These are phyloP conservation scores for Zoanthus sansibaricus DNA, from an alignment of 92 coral and sea anemone genomes.

Conservation along the genomic window DNA sequence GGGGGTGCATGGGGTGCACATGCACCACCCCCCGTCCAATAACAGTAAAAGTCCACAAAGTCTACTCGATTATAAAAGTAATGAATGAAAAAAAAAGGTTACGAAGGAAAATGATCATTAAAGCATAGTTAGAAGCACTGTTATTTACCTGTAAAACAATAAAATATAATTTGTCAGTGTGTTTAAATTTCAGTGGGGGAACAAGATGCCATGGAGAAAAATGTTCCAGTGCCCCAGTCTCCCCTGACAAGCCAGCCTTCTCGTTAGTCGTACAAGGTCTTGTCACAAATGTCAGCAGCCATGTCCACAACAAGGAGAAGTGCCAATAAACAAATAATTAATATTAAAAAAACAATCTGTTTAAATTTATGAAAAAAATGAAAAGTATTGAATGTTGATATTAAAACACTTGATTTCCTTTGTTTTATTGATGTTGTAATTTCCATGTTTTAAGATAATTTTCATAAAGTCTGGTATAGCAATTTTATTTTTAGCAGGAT, in stretches of 20 bases:
- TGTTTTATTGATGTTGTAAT: neutral
- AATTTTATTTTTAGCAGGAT: too few relatives aligned
- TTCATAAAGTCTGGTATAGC: too few relatives aligned
- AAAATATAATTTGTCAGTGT: neutral
- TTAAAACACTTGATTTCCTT: conserved; percentile 18
- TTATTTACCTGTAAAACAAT: too few relatives aligned
- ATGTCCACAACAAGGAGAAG: conserved; percentile 18
- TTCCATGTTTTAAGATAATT: neutral
- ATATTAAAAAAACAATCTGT: neutral
- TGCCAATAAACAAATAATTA: conserved; percentile 17
- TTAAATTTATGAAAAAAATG: neutral
- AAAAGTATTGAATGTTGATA: neutral
- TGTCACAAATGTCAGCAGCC: conserved; percentile 25
- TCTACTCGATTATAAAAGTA: neutral
- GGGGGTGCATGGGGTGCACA: too few relatives aligned
- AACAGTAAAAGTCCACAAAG: too few relatives aligned
- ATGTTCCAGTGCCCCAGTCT: neutral
- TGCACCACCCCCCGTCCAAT: too few relatives aligned
- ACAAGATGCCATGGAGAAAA: conserved; percentile 18
- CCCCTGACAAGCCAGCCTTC: neutral
- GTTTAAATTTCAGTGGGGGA: conserved; percentile 21
- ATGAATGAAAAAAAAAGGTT: too few relatives aligned
- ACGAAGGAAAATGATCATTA: too few relatives aligned
- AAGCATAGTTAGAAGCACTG: too few relatives aligned
- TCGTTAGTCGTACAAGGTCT: neutral